Base-by-base conservation (phyloP, 2,888 invertebrate genomes). In the Allygus modestus region DNA sequence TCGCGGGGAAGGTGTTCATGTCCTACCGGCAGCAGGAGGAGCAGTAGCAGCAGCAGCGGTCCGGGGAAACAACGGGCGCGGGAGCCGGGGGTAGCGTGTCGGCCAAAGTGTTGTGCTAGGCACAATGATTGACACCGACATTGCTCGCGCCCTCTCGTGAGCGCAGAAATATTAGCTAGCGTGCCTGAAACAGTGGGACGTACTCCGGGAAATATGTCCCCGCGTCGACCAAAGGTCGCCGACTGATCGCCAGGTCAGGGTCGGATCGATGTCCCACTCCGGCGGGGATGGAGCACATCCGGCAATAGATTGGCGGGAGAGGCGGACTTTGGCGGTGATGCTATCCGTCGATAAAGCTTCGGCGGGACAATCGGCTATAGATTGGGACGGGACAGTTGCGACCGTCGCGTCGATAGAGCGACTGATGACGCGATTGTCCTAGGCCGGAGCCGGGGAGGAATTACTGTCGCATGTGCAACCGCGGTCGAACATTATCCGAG, bases 51-150 rank as follows among this genome's bases (percentile, higher is more conserved):
- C n/a, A n/a, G n/a, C n/a, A n/a, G 41, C 12, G 33, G 20, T 26
- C 31, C 1, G 23, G 17, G 26, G 46, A 28, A 43, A 46, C 23
- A 23, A 20, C 51, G 23, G 31, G n/a, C 28, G 69, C 7, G 33
- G 23, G 37, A 31, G n/a, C 7, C 15, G 31, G 73, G 28, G 79
- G n/a, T 79, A n/a, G 79, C 79, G 79, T 79, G 79, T 58, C 33
- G 79, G 79, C 31, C 9, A 37, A 58, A 58, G 79, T 79, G 79
- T 79, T 79, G 79, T 79, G 58, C 79, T 58, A 79, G 79, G 58
- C 37, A 79, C 58, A 20, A 58, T 79, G 79, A 79, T 79, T 79
- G 79, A 79, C 79, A 58, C 79, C 37, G 37, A 79, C 79, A 79
- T 79, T 23, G 28, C 43, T 79, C 79, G 31, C 79, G 58, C 79